Base-by-base conservation (phyloP, 2,113 vertebrate genomes). In the Ctenodactylus gundi region DNA sequence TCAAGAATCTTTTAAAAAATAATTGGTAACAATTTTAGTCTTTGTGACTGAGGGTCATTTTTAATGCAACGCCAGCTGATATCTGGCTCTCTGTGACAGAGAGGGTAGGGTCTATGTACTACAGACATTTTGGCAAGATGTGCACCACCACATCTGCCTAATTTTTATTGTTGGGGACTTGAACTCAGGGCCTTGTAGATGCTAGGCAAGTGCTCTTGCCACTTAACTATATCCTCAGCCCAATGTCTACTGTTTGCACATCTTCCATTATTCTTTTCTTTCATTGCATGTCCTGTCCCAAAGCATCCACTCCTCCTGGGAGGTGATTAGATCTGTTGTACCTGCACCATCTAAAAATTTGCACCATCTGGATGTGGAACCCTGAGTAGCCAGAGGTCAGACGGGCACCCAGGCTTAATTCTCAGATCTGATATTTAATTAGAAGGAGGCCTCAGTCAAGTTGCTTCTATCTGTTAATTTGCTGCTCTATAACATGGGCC, bases 71-170 rank as follows among this genome's bases (percentile, higher is more conserved):
- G 20, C 9, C 34, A 18, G 31, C 6, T 36, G 31, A 80, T 29
- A 29, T 2, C 15, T 17, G 15, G 34, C 4, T 81, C 21, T 90
- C 49, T 65, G n/a, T 51, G 34, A 36, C 65, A 64, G 39, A 87
- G 51, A 13, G 18, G 3, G 34, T 44, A 10, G 41, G 27, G 0
- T 4, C 31, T 8, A 1, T 3, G 3, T 27, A 7, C 46, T 46
- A 62, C 13, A 73, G n/a, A 17, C 55, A 3, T 67, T 53, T 58
- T 31, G 36, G 27, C 36, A 85, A 18, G 7, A 34, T 55, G 44
- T 51, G 36, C 70, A 1, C n/a, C n/a, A n/a, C n/a, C n/a, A n/a
- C n/a, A n/a, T n/a, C n/a, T n/a, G n/a, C n/a, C n/a, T n/a, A n/a
- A n/a, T n/a, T n/a, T n/a, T n/a, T n/a, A n/a, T n/a, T n/a, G n/a